A percentile compares a stretch with the other conserved stretches of the same genome.
Evolutionary conservation across 2,797 vertebrate species (phyloP).

Genomic region (Sarcophilus harrisii): DNA sequence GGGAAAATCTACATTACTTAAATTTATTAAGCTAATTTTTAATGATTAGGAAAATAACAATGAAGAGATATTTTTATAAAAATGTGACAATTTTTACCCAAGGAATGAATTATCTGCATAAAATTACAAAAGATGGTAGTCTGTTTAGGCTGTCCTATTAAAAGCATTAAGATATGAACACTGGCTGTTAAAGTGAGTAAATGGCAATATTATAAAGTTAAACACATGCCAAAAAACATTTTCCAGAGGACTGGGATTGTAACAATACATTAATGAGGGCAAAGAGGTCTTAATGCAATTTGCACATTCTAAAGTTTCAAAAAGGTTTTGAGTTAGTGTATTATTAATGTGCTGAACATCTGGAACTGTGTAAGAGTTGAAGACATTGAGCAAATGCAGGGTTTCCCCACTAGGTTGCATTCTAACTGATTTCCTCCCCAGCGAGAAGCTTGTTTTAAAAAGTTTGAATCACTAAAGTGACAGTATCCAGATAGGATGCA

Average conservation of each 20-base stretch:
- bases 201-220: conserved; percentile 89
- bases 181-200: conserved; percentile 88
- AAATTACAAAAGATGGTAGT: conserved; percentile 87
- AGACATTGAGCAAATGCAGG: conserved; percentile 89
- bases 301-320: conserved; percentile 91
- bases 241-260: conserved; percentile 88
- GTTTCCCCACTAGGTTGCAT: conserved; percentile 86
- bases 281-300: conserved; percentile 91
- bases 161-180: conserved; percentile 87
- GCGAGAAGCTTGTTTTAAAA: conserved; percentile 84
- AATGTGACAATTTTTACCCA: conserved; percentile 79
- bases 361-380: conserved; percentile 88
- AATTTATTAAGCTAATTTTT: conserved; percentile 41
- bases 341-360: conserved; percentile 90
- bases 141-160: conserved; percentile 86
- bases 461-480: conserved; percentile 86
- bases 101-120: conserved; percentile 85
- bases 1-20: conserved; percentile 60
- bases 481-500: conserved; percentile 87
- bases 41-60: conserved; percentile 61
- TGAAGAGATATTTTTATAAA: conserved; percentile 72
- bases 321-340: conserved; percentile 88
- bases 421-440: conserved; percentile 86
- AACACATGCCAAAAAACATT: conserved; percentile 91
- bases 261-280: conserved; percentile 91